A percentile compares a stretch with the other conserved stretches of the same genome.
Evolutionary conservation across 2,113 vertebrate genomes (phyloP).

Genomic region (Nerophis lumbriciformis): DNA sequence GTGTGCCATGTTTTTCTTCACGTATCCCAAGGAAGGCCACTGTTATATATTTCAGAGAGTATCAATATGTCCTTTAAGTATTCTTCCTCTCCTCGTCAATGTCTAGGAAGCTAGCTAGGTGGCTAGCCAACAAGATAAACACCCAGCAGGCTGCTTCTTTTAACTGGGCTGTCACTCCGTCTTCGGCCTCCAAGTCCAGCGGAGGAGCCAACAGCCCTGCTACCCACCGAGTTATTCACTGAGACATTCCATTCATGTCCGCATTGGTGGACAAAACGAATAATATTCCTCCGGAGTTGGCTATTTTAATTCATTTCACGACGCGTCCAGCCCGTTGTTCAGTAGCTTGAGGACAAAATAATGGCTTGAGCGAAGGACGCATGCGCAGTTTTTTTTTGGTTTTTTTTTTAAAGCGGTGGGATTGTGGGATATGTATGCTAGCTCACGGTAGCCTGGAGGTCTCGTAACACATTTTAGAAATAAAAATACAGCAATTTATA

Average conservation of each 20-base stretch:
- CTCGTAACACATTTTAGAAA: too few relatives aligned
- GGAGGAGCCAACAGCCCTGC: slow-evolving; percentile 46
- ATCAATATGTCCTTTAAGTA: slow-evolving; percentile 26
- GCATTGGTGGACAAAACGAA: slow-evolving; percentile 3
- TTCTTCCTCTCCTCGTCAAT: slow-evolving; percentile 33
- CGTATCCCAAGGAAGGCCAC: slow-evolving; percentile 38
- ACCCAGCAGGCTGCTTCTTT: slow-evolving; percentile 54
- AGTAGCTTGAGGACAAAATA: slow-evolving; percentile 40
- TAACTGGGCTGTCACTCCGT: slow-evolving; percentile 66
- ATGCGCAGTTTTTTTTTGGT: too few relatives aligned
- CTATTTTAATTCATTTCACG: slow-evolving; percentile 62
- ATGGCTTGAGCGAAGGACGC: too few relatives aligned
- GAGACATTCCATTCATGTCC: slow-evolving; percentile 56
- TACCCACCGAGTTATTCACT: slow-evolving; percentile 44
- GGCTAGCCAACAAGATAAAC: slow-evolving; percentile 62
- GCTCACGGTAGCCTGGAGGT: neutral
- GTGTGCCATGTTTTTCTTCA: slow-evolving; percentile 68
- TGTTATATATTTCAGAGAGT: slow-evolving; percentile 33
- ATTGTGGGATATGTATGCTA: slow-evolving; percentile 65
- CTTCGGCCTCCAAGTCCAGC: slow-evolving; percentile 63
- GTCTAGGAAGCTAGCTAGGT: slow-evolving; percentile 55
- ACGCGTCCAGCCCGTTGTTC: slow-evolving; percentile 59
- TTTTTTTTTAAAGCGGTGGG: neutral
- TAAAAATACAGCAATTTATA: too few relatives aligned
- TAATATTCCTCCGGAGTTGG: slow-evolving; percentile 35